Conservation (phyloP, 1,140 invertebrate genomes). For the Formica exsecta region DNA sequence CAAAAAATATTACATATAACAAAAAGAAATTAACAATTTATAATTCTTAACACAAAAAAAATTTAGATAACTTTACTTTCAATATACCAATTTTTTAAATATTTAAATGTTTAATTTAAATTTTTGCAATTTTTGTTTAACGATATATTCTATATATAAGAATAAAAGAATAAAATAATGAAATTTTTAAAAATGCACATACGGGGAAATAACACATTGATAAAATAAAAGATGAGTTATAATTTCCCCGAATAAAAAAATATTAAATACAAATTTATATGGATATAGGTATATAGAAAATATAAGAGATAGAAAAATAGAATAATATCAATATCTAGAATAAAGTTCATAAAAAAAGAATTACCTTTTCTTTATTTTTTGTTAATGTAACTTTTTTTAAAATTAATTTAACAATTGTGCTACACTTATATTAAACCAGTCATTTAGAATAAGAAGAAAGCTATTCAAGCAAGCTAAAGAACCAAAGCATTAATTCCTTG, state of each 20-base stretch:
- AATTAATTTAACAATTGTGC: background rate
- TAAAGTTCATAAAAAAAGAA: background rate
- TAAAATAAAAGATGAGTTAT: background rate
- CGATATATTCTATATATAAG: background rate
- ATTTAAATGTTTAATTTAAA: background rate
- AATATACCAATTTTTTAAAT: background rate
- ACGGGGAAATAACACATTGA: background rate
- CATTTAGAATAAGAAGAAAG: slow-evolving; percentile 16
- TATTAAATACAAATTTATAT: background rate
- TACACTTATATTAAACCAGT: background rate
- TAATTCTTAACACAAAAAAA: background rate
- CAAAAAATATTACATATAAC: background rate
- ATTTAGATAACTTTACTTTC: background rate
- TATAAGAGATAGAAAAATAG: background rate
- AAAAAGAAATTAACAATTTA: background rate
- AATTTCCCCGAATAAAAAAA: background rate
- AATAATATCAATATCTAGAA: background rate
- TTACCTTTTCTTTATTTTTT: background rate
- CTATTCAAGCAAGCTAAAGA: slow-evolving; percentile 8
- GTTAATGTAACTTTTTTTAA: background rate
- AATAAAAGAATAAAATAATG: background rate
- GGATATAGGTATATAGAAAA: background rate
- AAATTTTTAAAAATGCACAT: background rate
- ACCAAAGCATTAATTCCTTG: slow-evolving; percentile 4
- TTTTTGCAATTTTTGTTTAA: background rate